Evolutionary conservation across 2,113 vertebrate species (phyloP), one percentile per base, ranked within the genome.

Genomic region (Prolemur simus): DNA sequence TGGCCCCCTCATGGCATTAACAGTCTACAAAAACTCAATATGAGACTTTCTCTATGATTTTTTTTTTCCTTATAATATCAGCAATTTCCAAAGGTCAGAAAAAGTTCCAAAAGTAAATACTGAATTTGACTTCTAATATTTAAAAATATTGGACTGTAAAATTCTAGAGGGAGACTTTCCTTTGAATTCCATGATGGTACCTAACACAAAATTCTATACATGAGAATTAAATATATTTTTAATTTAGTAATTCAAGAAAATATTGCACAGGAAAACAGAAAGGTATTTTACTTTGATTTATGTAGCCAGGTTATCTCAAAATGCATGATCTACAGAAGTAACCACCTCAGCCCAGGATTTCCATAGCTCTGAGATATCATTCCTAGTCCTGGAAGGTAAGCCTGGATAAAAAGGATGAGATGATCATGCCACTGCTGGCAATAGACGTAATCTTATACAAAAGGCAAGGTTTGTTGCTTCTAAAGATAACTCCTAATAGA

Each of bases 231-330:
- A 89, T 76, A 81, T 1, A 49, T 88, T 92, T 88, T 87, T 78
- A 96, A 94, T 64, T 91, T 89, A 89, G 58, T 25, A 94, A 92
- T 73, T 93, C 23, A 92, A 87, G 81, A 78, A 73, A 93, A 89
- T 83, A 73, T 63, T 34, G 69, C n/a, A 9, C 37, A 80, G 32
- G 37, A 73, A 76, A 95, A 95, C 4, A 60, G 12, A 20, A 95
- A 92, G 32, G 52, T 84, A 29, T 76, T 64, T 47, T 69, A 60
- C 42, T 84, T 63, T 83, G 60, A 49, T 32, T 92, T 60, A 68
- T 18, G 49, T 47, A 80, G 39, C 15, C 29, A 74, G 25, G 9
- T 5, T 92, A 76, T 84, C 81, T 80, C 76, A 63, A 82, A 86
- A 89, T 71, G 34, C 32, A 78, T 29, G 34, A 66, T 37, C 25